phyloP scores from a whole-genome alignment of 2,113 vertebrate genomes.

The Chionis minor region DNA sequence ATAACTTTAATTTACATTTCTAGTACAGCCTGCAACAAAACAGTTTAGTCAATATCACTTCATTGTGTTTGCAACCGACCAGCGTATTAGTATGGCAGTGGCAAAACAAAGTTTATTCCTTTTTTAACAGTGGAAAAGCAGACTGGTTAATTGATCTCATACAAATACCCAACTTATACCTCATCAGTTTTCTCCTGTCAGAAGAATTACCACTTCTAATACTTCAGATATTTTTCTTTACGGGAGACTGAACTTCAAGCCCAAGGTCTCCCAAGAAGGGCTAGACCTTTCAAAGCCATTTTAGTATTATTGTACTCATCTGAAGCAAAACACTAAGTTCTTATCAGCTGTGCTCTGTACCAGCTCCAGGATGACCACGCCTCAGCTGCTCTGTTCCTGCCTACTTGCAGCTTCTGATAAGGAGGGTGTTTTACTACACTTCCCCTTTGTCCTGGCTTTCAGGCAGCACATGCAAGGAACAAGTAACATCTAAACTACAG shows the following conservation, averaged over 20 bases:
- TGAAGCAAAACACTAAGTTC: background rate
- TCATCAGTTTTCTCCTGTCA: background rate
- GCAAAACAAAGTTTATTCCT: background rate
- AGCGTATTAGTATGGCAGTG: background rate
- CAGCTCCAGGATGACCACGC: background rate
- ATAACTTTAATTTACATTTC: background rate
- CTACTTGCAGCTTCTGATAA: slow-evolving; percentile 47
- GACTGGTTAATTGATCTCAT: background rate
- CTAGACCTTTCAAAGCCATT: background rate
- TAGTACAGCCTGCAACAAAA: background rate
- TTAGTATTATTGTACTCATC: background rate
- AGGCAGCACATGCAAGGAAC: background rate
- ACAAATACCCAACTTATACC: background rate
- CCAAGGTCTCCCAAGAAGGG: background rate
- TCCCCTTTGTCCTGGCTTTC: background rate
- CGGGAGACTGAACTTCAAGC: background rate
- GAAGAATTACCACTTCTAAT: background rate
- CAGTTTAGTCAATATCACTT: background rate
- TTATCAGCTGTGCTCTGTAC: slow-evolving; percentile 30
- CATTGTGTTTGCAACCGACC: background rate
- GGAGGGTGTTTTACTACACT: background rate
- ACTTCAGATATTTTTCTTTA: background rate
- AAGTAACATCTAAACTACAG: background rate
- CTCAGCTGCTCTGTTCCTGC: background rate
- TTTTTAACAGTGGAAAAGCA: background rate